These are phyloP conservation scores for Alosa sapidissima DNA, from an alignment of 2,797 vertebrate genomes.

Conservation along the genomic window DNA sequence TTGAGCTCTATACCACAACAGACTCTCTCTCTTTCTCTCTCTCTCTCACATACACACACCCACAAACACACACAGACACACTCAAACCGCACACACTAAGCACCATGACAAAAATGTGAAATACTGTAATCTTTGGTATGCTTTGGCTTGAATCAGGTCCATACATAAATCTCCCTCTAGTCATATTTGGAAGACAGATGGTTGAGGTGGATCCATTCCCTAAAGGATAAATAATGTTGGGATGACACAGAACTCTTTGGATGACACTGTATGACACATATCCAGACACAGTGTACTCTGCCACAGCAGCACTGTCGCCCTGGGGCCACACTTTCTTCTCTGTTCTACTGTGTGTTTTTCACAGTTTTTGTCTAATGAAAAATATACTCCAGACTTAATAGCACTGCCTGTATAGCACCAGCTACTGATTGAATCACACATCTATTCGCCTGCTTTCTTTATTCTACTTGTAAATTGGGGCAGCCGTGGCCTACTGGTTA, in stretches of 20 bases:
- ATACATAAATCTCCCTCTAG: background rate
- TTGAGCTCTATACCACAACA: background rate
- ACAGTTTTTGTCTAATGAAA: background rate
- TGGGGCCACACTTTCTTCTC: background rate
- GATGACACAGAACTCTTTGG: background rate
- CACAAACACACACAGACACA: background rate
- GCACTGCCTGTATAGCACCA: too few relatives aligned
- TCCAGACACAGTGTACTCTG: background rate
- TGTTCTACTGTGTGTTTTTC: background rate
- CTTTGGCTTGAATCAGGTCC: background rate
- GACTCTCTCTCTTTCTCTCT: background rate
- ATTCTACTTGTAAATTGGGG: too few relatives aligned
- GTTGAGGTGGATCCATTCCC: background rate
- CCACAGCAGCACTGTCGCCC: background rate
- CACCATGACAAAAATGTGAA: background rate
- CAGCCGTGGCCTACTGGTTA: too few relatives aligned
- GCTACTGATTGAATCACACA: too few relatives aligned
- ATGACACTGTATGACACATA: background rate
- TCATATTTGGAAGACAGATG: conserved; percentile 7
- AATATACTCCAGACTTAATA: too few relatives aligned
- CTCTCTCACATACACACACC: background rate
- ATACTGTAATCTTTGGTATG: conserved; percentile 5
- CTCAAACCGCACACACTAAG: background rate
- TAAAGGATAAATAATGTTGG: background rate
- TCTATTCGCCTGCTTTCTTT: too few relatives aligned